Conservation (phyloP, 2,888 invertebrate genomes). For the Halocaridina rubra region DNA sequence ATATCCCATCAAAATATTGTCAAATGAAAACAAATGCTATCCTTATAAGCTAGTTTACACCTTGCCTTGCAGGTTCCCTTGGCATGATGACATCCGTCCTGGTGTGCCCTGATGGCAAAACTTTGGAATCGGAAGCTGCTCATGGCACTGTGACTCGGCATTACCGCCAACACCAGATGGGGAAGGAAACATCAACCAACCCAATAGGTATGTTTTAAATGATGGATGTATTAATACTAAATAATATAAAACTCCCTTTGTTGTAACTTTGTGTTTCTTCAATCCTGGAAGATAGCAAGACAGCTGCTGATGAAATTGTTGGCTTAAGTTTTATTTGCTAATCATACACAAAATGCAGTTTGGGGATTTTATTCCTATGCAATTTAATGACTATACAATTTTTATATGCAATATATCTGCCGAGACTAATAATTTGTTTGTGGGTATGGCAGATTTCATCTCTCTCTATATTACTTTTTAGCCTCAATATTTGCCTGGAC, state of each 20-base stretch:
- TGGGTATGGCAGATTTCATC: neutral
- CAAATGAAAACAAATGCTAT: no score
- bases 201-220: constrained; percentile 83
- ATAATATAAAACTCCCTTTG: neutral
- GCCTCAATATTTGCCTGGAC: constrained; percentile 99
- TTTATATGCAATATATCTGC: no score
- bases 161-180: constrained; percentile 76
- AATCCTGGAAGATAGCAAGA: no score
- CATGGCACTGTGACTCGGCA: constrained; percentile 96
- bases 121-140: constrained; percentile 97
- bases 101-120: constrained; percentile 96
- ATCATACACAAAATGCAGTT: no score
- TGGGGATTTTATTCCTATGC: no score
- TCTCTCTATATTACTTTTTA: constrained; percentile 65
- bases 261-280: neutral
- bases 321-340: no score
- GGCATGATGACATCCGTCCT: constrained; percentile 99
- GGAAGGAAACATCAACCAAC: constrained; percentile 98
- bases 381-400: no score
- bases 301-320: no score
- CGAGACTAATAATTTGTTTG: no score
- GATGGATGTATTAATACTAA: no score
- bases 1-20: no score
- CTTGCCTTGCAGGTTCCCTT: constrained; percentile 76
- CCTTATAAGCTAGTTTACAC: no score